Evolutionary conservation across 1,140 invertebrate genomes (phyloP).

Genomic region (Grapholita molesta): DNA sequence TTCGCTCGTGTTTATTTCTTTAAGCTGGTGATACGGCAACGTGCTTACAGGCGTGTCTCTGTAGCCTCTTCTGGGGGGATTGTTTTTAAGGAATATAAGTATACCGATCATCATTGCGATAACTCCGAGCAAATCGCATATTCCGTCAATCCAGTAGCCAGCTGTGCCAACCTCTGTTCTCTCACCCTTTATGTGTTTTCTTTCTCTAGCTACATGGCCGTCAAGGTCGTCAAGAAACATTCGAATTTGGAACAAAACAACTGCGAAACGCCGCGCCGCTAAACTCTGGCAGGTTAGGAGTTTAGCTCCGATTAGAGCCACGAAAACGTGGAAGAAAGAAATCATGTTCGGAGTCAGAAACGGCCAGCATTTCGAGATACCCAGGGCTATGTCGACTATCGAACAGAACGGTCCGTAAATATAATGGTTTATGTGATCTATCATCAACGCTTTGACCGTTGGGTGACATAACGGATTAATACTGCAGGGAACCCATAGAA

Average conservation of each 20-base stretch:
- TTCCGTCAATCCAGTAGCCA: slow-evolving; percentile 86
- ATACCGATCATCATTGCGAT: slow-evolving; percentile 83
- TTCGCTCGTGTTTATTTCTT: slow-evolving; percentile 67
- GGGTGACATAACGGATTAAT: slow-evolving; percentile 86
- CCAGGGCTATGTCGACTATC: slow-evolving; percentile 81
- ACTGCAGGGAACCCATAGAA: slow-evolving; percentile 81
- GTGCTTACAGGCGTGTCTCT: slow-evolving; percentile 75
- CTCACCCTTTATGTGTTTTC: slow-evolving; percentile 84
- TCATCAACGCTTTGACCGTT: slow-evolving; percentile 85
- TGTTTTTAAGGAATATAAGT: slow-evolving; percentile 82
- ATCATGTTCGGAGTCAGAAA: slow-evolving; percentile 89
- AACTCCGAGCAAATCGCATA: slow-evolving; percentile 86
- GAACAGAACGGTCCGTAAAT: slow-evolving; percentile 85
- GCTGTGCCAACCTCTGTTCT: slow-evolving; percentile 84
- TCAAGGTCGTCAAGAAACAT: slow-evolving; percentile 89
- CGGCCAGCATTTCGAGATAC: slow-evolving; percentile 79
- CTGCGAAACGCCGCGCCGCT: slow-evolving; percentile 82
- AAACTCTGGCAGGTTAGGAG: slow-evolving; percentile 84
- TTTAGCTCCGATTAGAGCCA: slow-evolving; percentile 84
- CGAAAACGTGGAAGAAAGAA: slow-evolving; percentile 85
- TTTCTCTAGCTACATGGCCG: slow-evolving; percentile 86
- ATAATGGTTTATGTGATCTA: slow-evolving; percentile 88
- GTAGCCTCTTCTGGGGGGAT: slow-evolving; percentile 83
- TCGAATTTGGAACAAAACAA: slow-evolving; percentile 86
- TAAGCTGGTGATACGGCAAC: slow-evolving; percentile 73